Evolutionary conservation across 2,113 vertebrate genomes (phyloP), one percentile per base, ranked within the genome.

Genomic region (Ascaphus truei): DNA sequence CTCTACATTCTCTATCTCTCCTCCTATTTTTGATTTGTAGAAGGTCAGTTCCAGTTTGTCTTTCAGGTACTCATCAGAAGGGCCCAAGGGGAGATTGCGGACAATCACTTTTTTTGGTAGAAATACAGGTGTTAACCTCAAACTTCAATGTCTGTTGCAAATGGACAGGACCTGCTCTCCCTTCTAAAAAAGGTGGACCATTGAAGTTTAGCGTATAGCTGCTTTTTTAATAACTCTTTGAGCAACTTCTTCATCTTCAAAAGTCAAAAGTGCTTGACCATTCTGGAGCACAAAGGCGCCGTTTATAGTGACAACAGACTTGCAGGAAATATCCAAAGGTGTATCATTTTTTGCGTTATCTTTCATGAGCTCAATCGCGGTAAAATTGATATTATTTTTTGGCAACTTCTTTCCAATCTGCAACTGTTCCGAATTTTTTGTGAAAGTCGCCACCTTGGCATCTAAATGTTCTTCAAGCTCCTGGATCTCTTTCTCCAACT

Each of bases 171-270:
- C n/a, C 52, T 1, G 89, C 91, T 15, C 20, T 83, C 51, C 95
- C 31, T 2, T 88, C 65, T 58, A n/a, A n/a, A n/a, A 92, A 29
- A 5, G 10, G 2, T 23, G 1, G 5, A 10, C 0, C 72, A 10
- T 13, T 12, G 12, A 26, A 48, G 1, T 92, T 86, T 58, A 98
- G 84, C 0, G 34, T 23, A 60, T 93, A 94, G 25, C 68, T 85
- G 18, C 75, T 30, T 27, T 78, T 81, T 45, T 75, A 50, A 87
- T 73, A 76, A 98, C 83, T 48, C 81, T 87, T 50, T 90, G 81
- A 13, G 93, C 92, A 83, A 98, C 95, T 83, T 83, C 80, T 58
- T 94, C 90, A 7, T 95, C 84, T 75, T 97, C 92, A 72, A 98
- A 98, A 12, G 94, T 95, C 74, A 98, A 79, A 57, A 98, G 88